phyloP scores from a whole-genome alignment of 2,888 invertebrate species.

The Troglohyphantes excavatus region DNA sequence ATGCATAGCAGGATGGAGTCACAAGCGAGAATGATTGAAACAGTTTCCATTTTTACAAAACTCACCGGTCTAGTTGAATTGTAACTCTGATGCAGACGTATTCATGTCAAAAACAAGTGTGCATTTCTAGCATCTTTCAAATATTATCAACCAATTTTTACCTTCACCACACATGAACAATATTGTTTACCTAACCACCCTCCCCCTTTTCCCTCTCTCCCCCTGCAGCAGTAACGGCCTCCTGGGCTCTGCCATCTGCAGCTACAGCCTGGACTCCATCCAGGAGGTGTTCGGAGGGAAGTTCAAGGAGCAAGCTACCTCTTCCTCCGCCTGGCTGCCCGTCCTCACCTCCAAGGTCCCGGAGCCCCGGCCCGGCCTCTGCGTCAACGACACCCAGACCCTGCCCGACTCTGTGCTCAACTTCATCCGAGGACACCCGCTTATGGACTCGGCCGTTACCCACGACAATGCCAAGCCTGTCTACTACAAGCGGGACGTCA shows the following conservation, averaged over 20 bases:
- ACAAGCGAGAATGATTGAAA: too few species aligned
- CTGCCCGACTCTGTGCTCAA: slow-evolving; percentile 93
- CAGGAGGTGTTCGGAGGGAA: slow-evolving; percentile 93
- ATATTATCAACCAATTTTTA: background rate
- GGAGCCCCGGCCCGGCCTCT: slow-evolving; percentile 95
- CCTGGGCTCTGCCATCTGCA: slow-evolving; percentile 98
- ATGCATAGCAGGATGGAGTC: too few species aligned
- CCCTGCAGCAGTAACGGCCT: slow-evolving; percentile 87
- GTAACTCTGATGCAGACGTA: too few species aligned
- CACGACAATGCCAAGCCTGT: slow-evolving; percentile 96
- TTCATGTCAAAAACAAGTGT: too few species aligned
- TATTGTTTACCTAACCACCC: background rate
- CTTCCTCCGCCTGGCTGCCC: slow-evolving; percentile 96
- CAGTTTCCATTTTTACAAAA: too few species aligned
- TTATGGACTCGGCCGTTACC: slow-evolving; percentile 98
- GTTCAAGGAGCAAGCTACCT: slow-evolving; percentile 97
- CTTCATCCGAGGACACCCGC: slow-evolving; percentile 97
- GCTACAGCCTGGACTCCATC: slow-evolving; percentile 94
- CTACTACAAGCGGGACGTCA: slow-evolving; percentile 94
- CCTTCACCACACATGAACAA: background rate
- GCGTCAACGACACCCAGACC: slow-evolving; percentile 95
- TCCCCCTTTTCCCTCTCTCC: too few species aligned
- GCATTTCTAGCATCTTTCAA: too few species aligned
- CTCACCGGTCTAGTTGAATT: too few species aligned
- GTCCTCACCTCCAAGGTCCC: slow-evolving; percentile 92